A percentile compares a stretch with the other conserved stretches of the same genome.
Conservation (phyloP, 2,888 invertebrate species). For the Cheilosia vulpina region DNA sequence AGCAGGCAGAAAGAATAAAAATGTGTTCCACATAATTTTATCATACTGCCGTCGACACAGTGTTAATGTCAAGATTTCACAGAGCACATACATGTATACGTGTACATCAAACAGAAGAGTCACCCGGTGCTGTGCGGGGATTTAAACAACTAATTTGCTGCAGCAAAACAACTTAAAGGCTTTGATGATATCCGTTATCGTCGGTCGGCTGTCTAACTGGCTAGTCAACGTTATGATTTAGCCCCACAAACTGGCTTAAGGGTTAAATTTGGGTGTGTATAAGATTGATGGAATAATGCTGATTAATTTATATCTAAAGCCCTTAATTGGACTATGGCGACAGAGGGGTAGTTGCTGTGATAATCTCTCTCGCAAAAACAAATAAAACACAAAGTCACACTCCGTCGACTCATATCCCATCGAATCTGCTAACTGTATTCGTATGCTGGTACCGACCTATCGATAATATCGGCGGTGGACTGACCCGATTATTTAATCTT, state of each 20-base stretch:
- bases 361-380: too few relatives aligned
- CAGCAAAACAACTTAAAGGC: background rate
- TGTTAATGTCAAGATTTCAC: constrained; percentile 8
- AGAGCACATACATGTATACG: too few relatives aligned
- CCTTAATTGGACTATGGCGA: background rate
- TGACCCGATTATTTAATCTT: background rate
- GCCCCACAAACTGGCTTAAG: background rate
- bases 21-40: constrained; percentile 35
- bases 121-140: too few relatives aligned
- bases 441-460: too few relatives aligned
- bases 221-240: background rate
- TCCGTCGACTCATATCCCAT: too few relatives aligned
- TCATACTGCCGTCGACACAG: background rate
- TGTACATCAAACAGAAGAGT: too few relatives aligned
- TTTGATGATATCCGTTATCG: background rate
- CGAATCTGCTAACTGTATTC: too few relatives aligned
- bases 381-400: too few relatives aligned
- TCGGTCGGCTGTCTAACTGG: background rate
- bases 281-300: background rate
- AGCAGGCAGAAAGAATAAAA: constrained; percentile 24
- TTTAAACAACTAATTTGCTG: too few relatives aligned
- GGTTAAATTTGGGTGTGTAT: background rate
- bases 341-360: too few relatives aligned
- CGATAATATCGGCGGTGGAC: background rate
- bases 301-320: background rate